Conservation (phyloP, 2,888 invertebrate genomes). For the Panorpa germanica region DNA sequence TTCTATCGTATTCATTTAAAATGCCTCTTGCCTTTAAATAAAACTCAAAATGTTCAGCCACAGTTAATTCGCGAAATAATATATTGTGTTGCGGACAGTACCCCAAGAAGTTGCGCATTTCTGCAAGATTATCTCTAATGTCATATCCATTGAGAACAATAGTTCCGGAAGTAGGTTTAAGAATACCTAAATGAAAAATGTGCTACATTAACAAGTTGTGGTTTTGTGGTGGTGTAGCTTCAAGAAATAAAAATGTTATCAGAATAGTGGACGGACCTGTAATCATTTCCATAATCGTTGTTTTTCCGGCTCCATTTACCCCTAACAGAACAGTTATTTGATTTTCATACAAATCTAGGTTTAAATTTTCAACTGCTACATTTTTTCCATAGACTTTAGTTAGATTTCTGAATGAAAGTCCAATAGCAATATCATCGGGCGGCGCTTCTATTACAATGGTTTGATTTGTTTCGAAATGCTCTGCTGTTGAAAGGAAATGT, state of each 20-base stretch:
- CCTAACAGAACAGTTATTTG: conserved; percentile 55
- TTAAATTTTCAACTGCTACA: conserved; percentile 40
- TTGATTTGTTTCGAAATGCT: too few species aligned
- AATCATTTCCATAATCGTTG: conserved; percentile 74
- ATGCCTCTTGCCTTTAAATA: conserved; percentile 47
- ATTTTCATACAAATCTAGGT: conserved; percentile 55
- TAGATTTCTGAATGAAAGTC: conserved; percentile 1
- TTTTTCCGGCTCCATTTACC: conserved; percentile 71
- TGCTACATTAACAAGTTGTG: conserved; percentile 65
- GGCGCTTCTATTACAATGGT: conserved; percentile 8
- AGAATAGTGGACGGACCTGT: too few species aligned
- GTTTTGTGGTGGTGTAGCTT: too few species aligned
- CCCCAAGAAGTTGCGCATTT: conserved; percentile 43
- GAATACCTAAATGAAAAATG: conserved; percentile 29
- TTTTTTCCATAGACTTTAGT: not conserved
- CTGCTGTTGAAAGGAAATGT: too few species aligned
- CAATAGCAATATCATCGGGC: not conserved
- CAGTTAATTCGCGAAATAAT: conserved; percentile 55
- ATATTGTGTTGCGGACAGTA: conserved; percentile 66
- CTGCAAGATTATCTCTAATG: conserved; percentile 32
- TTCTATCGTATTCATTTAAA: conserved; percentile 24
- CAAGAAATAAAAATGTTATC: too few species aligned
- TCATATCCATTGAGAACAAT: conserved; percentile 44
- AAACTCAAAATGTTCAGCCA: conserved; percentile 56
- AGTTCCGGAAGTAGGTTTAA: conserved; percentile 37